Percentiles rank a stretch among this genome's conserved stretches.
Conservation (phyloP, 2,888 invertebrate species). For the Dynastes maya region DNA sequence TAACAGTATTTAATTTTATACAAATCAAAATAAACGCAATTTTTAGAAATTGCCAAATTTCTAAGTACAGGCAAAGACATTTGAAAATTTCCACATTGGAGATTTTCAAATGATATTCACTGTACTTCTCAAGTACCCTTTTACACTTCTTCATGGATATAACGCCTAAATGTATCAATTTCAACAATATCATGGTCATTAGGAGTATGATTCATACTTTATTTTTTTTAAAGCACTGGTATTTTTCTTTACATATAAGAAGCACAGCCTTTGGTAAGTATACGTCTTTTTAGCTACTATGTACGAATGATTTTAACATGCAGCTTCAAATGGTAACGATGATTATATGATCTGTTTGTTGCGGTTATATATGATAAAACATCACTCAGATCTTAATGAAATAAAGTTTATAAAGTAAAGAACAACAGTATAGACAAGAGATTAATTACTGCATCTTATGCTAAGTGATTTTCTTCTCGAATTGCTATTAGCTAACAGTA, state of each 20-base stretch:
- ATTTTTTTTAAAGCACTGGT: conserved; percentile 2
- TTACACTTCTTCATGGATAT: background rate
- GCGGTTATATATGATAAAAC: too few species aligned
- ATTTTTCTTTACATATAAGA: conserved; percentile 25
- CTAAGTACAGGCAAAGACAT: background rate
- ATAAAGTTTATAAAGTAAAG: background rate
- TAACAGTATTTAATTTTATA: background rate
- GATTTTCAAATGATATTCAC: background rate
- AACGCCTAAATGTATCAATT: conserved; percentile 5
- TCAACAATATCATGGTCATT: too few species aligned
- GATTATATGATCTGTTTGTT: too few species aligned
- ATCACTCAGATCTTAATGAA: background rate
- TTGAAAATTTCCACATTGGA: background rate
- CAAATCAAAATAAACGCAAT: background rate
- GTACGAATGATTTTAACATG: background rate
- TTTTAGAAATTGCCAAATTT: background rate
- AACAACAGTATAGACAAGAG: background rate
- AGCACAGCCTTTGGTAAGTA: conserved; percentile 42
- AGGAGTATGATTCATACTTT: too few species aligned
- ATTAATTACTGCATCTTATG: too few species aligned
- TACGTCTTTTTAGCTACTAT: conserved; percentile 12
- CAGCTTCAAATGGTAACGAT: too few species aligned
- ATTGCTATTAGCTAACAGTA: too few species aligned
- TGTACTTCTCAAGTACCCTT: background rate
- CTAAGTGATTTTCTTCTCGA: too few species aligned